These are phyloP conservation scores for Pentalonia nigronervosa DNA, from an alignment of 1,140 invertebrate genomes.

Conservation along the genomic window DNA sequence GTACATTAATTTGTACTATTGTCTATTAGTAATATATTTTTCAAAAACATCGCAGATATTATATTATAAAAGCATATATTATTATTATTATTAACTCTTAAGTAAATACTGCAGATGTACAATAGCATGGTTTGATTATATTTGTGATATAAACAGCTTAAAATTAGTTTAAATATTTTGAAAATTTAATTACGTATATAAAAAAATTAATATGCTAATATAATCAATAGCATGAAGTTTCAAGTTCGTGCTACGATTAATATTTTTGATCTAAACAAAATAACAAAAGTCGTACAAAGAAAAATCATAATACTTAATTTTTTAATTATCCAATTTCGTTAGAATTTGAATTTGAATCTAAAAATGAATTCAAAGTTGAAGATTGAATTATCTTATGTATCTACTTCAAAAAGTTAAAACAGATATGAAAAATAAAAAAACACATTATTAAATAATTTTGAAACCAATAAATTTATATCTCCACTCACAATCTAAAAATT, in stretches of 20 bases:
- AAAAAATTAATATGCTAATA: no score
- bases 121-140: background rate
- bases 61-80: no score
- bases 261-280: no score
- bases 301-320: no score
- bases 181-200: background rate
- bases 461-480: background rate
- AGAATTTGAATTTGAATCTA: background rate
- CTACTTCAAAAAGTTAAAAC: background rate
- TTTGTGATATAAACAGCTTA: background rate
- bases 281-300: no score
- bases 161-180: background rate
- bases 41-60: no score
- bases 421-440: background rate
- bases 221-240: no score
- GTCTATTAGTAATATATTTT: no score
- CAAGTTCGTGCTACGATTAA: no score
- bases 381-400: background rate
- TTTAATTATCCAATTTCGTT: no score
- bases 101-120: no score
- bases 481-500: background rate
- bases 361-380: background rate
- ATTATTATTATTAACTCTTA: background rate
- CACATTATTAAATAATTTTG: background rate
- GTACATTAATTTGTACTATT: no score